Evolutionary conservation across 2,113 vertebrate species (phyloP).

Genomic region (Elaphurus davidianus): DNA sequence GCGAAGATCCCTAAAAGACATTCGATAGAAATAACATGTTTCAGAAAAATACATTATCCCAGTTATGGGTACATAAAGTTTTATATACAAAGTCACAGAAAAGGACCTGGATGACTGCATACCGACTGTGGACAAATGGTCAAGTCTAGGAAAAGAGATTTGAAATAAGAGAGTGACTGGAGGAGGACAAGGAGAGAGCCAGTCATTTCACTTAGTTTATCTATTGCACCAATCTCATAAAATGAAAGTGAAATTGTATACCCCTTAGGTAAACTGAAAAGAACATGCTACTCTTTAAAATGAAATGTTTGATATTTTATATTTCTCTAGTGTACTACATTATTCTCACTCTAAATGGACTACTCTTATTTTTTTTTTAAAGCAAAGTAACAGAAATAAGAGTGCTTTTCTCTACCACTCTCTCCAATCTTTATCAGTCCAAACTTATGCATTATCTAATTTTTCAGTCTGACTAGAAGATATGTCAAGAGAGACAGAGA

Average conservation of each 20-base stretch:
- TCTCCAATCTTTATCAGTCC: background rate
- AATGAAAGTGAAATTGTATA: background rate
- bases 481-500: background rate
- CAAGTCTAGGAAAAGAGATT: background rate
- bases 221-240: background rate
- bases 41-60: background rate
- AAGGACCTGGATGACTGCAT: background rate
- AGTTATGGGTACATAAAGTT: background rate
- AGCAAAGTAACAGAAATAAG: background rate
- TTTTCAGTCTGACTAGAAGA: background rate
- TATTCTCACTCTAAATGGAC: background rate
- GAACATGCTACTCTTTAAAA: background rate
- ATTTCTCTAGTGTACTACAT: background rate
- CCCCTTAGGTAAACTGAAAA: background rate
- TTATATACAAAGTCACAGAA: background rate
- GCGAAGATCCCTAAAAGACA: background rate
- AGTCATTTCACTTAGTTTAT: background rate
- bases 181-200: background rate
- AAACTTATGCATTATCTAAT: background rate
- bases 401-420: background rate
- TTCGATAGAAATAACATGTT: background rate
- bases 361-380: background rate
- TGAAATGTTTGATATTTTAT: background rate
- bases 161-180: background rate
- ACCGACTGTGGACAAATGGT: background rate